Conservation (phyloP, 2,797 vertebrate genomes). For the Enteromius viviparus region DNA sequence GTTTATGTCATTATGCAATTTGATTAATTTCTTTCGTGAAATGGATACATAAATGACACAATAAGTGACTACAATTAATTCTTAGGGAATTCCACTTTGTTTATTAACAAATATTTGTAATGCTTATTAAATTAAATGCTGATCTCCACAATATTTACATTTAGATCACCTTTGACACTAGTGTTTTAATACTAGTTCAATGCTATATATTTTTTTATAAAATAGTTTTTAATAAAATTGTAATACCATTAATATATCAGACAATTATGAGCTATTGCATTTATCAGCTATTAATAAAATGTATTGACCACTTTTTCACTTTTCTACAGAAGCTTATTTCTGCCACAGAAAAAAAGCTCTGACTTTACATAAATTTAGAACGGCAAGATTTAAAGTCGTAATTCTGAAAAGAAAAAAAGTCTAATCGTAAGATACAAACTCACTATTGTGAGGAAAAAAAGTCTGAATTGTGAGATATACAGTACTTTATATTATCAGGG, state of each 20-base stretch:
- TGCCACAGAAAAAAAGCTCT: not conserved
- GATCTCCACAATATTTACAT: not conserved
- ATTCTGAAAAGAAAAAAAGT: not conserved
- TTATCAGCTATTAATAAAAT: not conserved
- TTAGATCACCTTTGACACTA: not conserved
- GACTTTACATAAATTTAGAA: not conserved
- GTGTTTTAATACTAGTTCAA: not conserved
- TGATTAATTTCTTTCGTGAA: not conserved
- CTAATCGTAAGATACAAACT: not conserved
- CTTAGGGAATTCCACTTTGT: not conserved
- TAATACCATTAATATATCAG: not conserved
- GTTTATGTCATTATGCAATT: constrained; percentile 16
- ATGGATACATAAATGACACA: not conserved
- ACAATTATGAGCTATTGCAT: not conserved
- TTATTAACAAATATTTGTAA: not conserved
- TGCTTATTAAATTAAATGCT: not conserved
- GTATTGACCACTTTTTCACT: not conserved
- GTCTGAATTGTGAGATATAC: not conserved
- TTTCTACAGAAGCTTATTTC: not conserved
- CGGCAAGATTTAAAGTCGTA: not conserved
- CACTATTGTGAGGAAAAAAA: not conserved
- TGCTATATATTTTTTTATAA: too few relatives aligned
- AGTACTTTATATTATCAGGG: too few relatives aligned
- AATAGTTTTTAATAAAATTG: not conserved
- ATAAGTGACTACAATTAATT: not conserved